phyloP scores from a whole-genome alignment of 1,140 invertebrate genomes.

The Onthophagus taurus region DNA sequence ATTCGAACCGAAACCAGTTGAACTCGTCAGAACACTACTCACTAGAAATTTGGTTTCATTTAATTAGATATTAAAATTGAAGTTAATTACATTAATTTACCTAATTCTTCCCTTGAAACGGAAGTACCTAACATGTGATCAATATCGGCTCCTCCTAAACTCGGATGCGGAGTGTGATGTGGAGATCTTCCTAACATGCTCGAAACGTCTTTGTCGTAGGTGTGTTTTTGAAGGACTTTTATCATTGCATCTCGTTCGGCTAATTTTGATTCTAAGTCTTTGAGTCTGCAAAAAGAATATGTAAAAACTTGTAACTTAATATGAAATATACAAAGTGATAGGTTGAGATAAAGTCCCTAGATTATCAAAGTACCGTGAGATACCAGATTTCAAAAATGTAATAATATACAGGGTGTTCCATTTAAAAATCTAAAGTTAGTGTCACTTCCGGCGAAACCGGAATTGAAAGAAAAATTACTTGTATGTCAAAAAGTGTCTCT shows the following conservation, averaged over 20 bases:
- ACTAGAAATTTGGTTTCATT: conserved; percentile 33
- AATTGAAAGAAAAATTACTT: too few species aligned
- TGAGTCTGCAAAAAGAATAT: conserved; percentile 49
- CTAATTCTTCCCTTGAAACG: conserved; percentile 41
- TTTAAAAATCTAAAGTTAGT: too few species aligned
- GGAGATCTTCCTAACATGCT: conserved; percentile 41
- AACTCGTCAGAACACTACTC: conserved; percentile 46
- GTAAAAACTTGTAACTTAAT: conserved; percentile 16
- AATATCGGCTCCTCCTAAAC: conserved; percentile 38
- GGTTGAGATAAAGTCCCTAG: too few species aligned
- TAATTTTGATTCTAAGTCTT: conserved; percentile 79
- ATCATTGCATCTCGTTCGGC: conserved; percentile 87
- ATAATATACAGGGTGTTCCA: too few species aligned
- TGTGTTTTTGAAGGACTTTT: conserved; percentile 74
- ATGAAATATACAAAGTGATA: neutral
- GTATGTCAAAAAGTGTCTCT: too few species aligned
- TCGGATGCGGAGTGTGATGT: conserved; percentile 45
- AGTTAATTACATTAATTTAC: conserved; percentile 29
- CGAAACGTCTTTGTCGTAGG: conserved; percentile 55
- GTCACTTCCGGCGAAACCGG: too few species aligned
- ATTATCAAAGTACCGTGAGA: too few species aligned
- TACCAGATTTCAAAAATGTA: too few species aligned
- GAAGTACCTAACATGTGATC: conserved; percentile 36
- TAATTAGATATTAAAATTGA: neutral
- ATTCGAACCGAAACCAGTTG: conserved; percentile 49